A percentile compares a stretch with the other conserved stretches of the same genome.
phyloP scores from a whole-genome alignment of 2,888 invertebrate genomes.

The Spatulosminthurus flaviceps region DNA sequence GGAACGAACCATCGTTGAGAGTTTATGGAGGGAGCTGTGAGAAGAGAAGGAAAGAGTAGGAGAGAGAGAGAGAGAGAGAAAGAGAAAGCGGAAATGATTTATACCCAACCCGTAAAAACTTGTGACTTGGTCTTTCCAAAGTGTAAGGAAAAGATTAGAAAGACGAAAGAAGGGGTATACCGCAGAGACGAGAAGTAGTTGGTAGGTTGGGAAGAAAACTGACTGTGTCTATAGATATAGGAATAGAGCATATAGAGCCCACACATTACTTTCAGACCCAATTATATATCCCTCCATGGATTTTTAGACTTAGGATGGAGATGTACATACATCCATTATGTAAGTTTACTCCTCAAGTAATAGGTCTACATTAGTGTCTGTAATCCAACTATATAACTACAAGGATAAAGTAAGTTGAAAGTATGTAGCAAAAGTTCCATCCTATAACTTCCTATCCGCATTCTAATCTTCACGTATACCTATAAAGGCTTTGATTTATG shows the following conservation, averaged over 20 bases:
- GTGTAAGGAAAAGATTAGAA: neutral
- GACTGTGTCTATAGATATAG: no score
- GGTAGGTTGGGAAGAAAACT: no score
- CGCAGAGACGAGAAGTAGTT: no score
- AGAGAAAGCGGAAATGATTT: neutral
- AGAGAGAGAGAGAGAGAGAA: conserved; percentile 15
- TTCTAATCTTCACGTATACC: conserved; percentile 12
- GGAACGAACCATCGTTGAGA: neutral
- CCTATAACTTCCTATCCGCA: neutral
- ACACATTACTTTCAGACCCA: no score
- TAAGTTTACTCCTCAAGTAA: no score
- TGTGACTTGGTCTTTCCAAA: conserved; percentile 3
- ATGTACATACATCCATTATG: no score
- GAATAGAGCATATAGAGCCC: no score
- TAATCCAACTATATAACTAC: no score
- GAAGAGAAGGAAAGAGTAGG: neutral
- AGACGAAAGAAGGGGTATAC: neutral
- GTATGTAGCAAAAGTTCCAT: neutral
- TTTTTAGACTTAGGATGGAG: no score
- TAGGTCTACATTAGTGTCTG: no score
- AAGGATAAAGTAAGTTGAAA: neutral
- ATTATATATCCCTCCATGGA: no score
- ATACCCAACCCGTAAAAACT: neutral
- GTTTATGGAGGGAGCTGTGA: neutral
- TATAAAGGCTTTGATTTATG: conserved; percentile 29